Evolutionary conservation across 2,113 vertebrate genomes (phyloP), one percentile per base, ranked within the genome.

Genomic region (Crotophaga sulcirostris): DNA sequence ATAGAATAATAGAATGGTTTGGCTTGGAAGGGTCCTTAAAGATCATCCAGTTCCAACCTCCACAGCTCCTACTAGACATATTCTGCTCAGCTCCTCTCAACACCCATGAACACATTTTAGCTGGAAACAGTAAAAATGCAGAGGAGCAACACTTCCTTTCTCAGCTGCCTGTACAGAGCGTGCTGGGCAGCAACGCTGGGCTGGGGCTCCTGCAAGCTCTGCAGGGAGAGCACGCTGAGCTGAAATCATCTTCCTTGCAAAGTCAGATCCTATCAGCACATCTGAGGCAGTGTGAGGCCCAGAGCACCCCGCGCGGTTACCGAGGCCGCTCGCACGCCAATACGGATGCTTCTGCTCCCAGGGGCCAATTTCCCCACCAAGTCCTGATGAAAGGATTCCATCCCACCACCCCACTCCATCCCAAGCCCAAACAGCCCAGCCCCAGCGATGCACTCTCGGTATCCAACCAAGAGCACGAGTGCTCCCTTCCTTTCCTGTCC

Each of bases 341-440:
- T 4, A 1, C 1, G 10, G 34, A 10, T 29, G 4, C 44, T 25
- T 73, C 42, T 10, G 19, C 25, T 4, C 47, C 0, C 29, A 6
- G 40, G 24, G 56, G 28, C 7, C 12, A 4, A n/a, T 59, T 38
- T 25, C 74, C 58, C 62, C 60, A n/a, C n/a, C 4, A 4, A 28
- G 13, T 9, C 31, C 54, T 10, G 52, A 44, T 4, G 31, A 40
- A 54, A 83, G 25, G 72, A 34, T 62, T 69, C 49, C 9, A 76
- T 55, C 62, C 63, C 49, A 14, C 17, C 10, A 31, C 16, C 28
- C 31, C 55, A 40, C 9, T 15, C 23, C 8, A 52, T 6, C 18
- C 55, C 9, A 13, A 52, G 25, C 25, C 25, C 31, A 40, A 11
- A 20, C n/a, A 23, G 49, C 20, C 55, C 26, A 42, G 33, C 5